These are phyloP conservation scores for Xenopus laevis DNA, from an alignment of 2,113 vertebrate species.

Conservation along the genomic window DNA sequence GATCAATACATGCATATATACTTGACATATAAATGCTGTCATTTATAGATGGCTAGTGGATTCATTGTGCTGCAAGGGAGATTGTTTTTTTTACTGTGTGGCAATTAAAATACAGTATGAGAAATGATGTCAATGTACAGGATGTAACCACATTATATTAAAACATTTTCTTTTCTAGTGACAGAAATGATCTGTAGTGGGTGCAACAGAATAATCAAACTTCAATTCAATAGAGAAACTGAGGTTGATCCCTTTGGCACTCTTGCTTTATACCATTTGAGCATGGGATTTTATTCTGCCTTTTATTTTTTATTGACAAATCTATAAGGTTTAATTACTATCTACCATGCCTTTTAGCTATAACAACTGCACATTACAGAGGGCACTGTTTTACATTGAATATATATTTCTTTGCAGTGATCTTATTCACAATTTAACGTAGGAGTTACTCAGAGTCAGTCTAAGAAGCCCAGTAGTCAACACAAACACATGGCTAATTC, in stretches of 20 bases:
- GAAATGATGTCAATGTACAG: background rate
- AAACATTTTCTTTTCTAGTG: background rate
- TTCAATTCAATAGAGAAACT: background rate
- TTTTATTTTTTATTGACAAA: no score
- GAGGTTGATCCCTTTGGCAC: background rate
- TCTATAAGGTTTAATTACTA: no score
- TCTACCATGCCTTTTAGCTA: no score
- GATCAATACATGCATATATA: conserved; percentile 14
- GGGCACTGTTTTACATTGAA: no score
- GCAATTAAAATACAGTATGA: background rate
- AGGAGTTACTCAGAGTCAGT: no score
- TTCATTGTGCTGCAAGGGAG: background rate
- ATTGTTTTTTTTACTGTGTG: background rate
- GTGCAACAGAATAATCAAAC: background rate
- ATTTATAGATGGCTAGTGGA: conserved; percentile 7
- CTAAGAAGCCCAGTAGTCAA: no score
- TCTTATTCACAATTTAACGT: no score
- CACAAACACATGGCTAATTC: no score
- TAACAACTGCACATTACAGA: no score
- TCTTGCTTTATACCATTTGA: background rate
- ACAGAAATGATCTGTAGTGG: conserved; percentile 1
- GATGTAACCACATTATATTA: background rate
- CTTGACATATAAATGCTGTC: conserved; percentile 14
- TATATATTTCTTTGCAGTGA: no score
- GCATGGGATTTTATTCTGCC: no score